Evolutionary conservation across 2,888 invertebrate genomes (phyloP), one percentile per base, ranked within the genome.

Genomic region (Aplocera efformata): DNA sequence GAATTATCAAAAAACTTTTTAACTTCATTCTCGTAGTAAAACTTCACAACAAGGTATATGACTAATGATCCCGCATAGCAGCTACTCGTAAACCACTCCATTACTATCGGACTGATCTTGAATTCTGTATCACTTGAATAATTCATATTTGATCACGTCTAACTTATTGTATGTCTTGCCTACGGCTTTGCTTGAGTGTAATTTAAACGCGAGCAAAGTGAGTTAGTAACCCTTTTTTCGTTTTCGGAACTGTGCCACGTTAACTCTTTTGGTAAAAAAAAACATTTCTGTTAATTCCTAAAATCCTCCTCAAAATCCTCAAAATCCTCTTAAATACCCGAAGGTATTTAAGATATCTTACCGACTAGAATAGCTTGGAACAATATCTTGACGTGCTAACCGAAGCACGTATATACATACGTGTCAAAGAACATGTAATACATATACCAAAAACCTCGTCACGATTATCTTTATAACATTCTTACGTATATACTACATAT

Each of bases 11-110:
- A 33, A 77, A 47, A 39, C 43, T 67, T 68, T 52, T 63, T 72
- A 72, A 67, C 53, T 73, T 81, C 86, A 88, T 88, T 70, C 50
- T 83, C 72, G 57, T 65, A 85, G 50, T 82, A 82, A 29, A 59
- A 61, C 56, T 65, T 81, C 3, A 68, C 63, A 20, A 67, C 37
- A n/a, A 84, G 51, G 41, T 74, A 83, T 32, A 83, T 42, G 44
- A 86, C 63, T 37, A 85, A 33, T 42, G 71, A 72, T 20, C 75
- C 70, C 7, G 73, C 81, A 63, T 79, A 84, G 40, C 72, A 79
- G 51, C 73, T 60, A 32, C 65, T 69, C 32, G 67, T 56, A 23
- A 82, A 27, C 79, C 80, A 84, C 56, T 70, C 67, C 80, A 80
- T 82, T 32, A 13, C 31, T 37, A 22, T 23, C 22, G 31, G 38